phyloP scores from a whole-genome alignment of 2,888 invertebrate genomes.

The Caenorhabditis sinica region DNA sequence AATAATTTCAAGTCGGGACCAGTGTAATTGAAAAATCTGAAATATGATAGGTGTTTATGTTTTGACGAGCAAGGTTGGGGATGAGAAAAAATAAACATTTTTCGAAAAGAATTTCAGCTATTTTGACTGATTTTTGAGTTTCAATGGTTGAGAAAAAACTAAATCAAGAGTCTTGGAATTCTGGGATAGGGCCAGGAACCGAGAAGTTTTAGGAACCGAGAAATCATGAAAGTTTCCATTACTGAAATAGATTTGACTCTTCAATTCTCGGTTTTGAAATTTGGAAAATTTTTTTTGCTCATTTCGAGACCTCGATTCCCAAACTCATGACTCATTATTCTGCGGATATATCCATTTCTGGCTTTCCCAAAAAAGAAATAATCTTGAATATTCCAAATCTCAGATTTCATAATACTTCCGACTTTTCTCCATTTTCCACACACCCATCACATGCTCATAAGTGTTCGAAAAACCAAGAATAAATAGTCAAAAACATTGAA shows the following conservation, averaged over 20 bases:
- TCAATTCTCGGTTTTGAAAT: no score
- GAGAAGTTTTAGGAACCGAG: no score
- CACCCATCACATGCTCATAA: no score
- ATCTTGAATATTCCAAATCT: background rate
- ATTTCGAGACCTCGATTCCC: background rate
- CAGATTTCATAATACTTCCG: background rate
- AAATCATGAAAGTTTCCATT: no score
- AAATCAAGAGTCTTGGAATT: no score
- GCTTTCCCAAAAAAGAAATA: background rate
- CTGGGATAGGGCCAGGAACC: no score
- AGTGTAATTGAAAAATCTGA: background rate
- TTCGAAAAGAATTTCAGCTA: background rate
- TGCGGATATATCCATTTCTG: no score
- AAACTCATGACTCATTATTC: background rate
- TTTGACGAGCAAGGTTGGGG: background rate
- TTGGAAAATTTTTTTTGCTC: background rate
- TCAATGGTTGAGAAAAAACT: no score
- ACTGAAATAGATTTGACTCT: no score
- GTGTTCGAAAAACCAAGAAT: no score
- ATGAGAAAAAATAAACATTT: background rate
- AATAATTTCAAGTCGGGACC: background rate
- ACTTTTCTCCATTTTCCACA: no score
- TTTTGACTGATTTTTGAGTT: background rate
- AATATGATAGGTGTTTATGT: conserved; percentile 34
- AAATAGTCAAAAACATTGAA: background rate